Evolutionary conservation across 2,113 vertebrate species (phyloP), one percentile per base, ranked within the genome.

Genomic region (Poeciliopsis prolifica): DNA sequence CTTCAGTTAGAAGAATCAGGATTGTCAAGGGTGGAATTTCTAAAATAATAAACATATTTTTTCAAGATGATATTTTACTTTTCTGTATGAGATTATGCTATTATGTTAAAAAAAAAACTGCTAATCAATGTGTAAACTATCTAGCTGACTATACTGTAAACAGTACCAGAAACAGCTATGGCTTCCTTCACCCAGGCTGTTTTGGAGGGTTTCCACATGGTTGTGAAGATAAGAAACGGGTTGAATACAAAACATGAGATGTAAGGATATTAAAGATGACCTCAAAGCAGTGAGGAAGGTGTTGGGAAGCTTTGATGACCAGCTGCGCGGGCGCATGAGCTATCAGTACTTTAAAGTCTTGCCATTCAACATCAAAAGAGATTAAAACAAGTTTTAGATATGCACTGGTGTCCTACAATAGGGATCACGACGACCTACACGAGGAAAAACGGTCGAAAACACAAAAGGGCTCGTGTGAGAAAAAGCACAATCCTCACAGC

Each of bases 311-410:
- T 68, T 75, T 72, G 37, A 67, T 29, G 9, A 63, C n/a, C 40
- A 68, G 51, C 60, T 19, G 30, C 58, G 9, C 15, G 19, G 40
- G 48, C 28, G 68, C 33, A 6, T 68, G 60, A 28, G 24, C 9
- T 58, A 31, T 60, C 68, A 22, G 61, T 48, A 37, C 8, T 68
- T 60, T 14, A 77, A 60, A 70, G 26, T 61, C 61, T 31, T 51
- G 33, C 42, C 63, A 58, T 70, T 65, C 68, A 33, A 22, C 68
- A 77, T 71, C 48, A 77, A 78, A 78, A 65, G 68, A 78, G 48
- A 71, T 66, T 0, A 71, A 78, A 60, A 61, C 64, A 65, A 51
- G 28, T 63, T 26, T 61, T 65, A 37, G 65, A 22, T 33, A 78
- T 65, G 28, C 35, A 7, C 51, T 1, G 17, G 2, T n/a, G 68